Conservation (phyloP, 2,797 vertebrate genomes). For the Tokudaia muenninki region DNA sequence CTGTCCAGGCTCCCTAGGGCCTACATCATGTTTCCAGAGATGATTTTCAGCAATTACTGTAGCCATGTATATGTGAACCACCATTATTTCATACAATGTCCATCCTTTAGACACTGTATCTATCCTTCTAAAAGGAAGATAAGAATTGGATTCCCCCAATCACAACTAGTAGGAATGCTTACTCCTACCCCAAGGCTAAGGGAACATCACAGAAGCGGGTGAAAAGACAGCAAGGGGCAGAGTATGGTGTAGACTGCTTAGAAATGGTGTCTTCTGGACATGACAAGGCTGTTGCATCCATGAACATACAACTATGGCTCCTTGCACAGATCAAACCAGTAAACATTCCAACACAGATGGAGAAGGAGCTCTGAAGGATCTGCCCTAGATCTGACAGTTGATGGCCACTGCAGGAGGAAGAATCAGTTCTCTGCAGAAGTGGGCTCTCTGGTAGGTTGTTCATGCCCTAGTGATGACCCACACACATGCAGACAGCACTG, state of each 20-base stretch:
- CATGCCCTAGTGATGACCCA: not conserved
- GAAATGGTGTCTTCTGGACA: not conserved
- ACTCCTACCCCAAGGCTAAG: not conserved
- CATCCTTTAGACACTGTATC: conserved; percentile 96
- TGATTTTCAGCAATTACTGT: conserved; percentile 95
- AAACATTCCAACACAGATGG: not conserved
- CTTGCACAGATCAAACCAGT: not conserved
- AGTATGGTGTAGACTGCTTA: not conserved
- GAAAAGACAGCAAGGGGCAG: not conserved
- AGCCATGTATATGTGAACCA: conserved; percentile 97
- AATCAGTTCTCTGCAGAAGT: not conserved
- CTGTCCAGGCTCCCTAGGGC: not conserved
- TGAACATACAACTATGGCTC: not conserved
- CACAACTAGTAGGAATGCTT: conserved; percentile 90
- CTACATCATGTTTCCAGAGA: conserved; percentile 91
- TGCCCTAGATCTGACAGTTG: too few species aligned
- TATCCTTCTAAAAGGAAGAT: conserved; percentile 96
- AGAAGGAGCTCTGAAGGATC: not conserved
- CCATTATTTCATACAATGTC: conserved; percentile 95
- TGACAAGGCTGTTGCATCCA: not conserved
- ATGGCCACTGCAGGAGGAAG: not conserved
- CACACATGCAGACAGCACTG: not conserved
- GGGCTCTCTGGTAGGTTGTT: not conserved
- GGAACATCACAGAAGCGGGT: not conserved
- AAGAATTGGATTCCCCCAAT: conserved; percentile 97